These are phyloP conservation scores for Aphelenchoides fujianensis DNA, from an alignment of 1,140 invertebrate species.

Conservation along the genomic window DNA sequence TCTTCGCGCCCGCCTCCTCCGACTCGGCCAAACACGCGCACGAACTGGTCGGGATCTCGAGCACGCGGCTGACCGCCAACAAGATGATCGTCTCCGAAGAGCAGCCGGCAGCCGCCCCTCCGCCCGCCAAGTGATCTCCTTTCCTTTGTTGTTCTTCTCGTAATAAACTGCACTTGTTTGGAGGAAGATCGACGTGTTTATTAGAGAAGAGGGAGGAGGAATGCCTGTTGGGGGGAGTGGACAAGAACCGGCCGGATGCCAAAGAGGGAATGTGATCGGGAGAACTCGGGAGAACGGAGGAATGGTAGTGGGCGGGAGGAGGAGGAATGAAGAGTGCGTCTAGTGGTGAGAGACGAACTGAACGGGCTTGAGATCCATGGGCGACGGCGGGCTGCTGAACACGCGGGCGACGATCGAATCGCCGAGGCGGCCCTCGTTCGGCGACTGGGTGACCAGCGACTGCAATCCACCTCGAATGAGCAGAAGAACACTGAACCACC, in stretches of 20 bases:
- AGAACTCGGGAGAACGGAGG: too few species aligned
- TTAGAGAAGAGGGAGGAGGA: too few species aligned
- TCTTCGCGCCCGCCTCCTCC: not conserved
- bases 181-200: too few species aligned
- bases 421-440: not conserved
- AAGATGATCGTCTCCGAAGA: conserved; percentile 4
- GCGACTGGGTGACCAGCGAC: not conserved
- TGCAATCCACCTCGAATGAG: not conserved
- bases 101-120: too few species aligned
- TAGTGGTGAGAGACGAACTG: not conserved
- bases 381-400: not conserved
- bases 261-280: too few species aligned
- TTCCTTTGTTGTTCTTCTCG: too few species aligned
- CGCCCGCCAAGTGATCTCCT: not conserved
- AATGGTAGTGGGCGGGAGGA: too few species aligned
- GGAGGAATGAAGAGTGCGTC: too few species aligned
- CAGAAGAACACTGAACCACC: not conserved
- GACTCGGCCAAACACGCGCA: not conserved
- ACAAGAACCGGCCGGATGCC: too few species aligned
- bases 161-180: too few species aligned
- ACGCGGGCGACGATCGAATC: not conserved
- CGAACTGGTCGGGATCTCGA: not conserved
- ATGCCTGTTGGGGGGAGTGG: too few species aligned
- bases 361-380: conserved; percentile 8
- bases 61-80: not conserved